These are phyloP conservation scores for Cephus rjabovi DNA, from an alignment of 2,888 invertebrate genomes.

Conservation along the genomic window DNA sequence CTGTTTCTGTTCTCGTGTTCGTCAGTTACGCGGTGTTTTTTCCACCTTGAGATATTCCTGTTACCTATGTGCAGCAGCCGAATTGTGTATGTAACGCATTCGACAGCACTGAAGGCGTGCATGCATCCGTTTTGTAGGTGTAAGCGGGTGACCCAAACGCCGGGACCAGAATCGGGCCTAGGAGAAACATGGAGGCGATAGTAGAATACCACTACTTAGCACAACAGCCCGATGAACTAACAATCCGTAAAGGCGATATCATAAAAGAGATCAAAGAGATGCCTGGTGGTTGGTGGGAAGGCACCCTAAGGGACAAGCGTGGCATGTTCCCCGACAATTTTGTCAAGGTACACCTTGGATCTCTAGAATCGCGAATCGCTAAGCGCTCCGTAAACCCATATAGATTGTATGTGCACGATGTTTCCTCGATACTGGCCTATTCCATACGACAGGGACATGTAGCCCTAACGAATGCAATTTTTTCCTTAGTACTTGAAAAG, in stretches of 20 bases:
- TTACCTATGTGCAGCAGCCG: background rate
- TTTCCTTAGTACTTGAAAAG: constrained; percentile 1
- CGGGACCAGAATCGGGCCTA: constrained; percentile 20
- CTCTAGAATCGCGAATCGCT: background rate
- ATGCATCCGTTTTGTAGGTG: constrained; percentile 33
- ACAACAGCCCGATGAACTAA: constrained; percentile 87
- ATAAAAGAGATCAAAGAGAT: constrained; percentile 83
- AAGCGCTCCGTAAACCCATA: background rate
- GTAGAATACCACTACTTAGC: constrained; percentile 90
- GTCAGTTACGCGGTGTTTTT: background rate
- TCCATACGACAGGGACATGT: background rate
- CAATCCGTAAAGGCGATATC: constrained; percentile 84
- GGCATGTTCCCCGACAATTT: constrained; percentile 97
- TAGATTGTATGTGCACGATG: background rate
- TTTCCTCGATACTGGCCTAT: background rate
- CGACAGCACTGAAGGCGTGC: constrained; percentile 1
- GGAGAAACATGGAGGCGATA: constrained; percentile 73
- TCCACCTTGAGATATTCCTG: background rate
- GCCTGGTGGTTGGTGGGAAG: constrained; percentile 92
- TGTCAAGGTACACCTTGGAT: constrained; percentile 72
- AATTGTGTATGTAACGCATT: background rate
- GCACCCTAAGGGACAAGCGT: constrained; percentile 81
- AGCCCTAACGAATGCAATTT: background rate
- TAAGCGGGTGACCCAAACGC: constrained; percentile 34
- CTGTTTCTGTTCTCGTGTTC: background rate